A percentile compares a stretch with the other conserved stretches of the same genome.
Evolutionary conservation across 2,888 invertebrate genomes (phyloP).

Genomic region (Trachelus tabidus): DNA sequence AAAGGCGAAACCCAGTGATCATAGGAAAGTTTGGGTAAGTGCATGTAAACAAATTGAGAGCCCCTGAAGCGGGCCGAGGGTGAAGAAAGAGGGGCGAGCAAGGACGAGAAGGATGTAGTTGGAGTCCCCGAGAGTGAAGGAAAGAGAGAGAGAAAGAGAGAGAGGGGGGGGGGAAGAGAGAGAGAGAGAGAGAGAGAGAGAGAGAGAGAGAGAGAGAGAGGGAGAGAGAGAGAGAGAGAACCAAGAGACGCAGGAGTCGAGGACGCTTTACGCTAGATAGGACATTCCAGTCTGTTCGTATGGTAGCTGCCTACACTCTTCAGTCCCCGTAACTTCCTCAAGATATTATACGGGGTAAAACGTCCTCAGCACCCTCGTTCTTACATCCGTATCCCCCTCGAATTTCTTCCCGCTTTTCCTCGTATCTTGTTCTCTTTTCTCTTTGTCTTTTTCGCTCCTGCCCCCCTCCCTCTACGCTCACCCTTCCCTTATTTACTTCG

Average conservation of each 20-base stretch:
- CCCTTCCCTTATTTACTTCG: neutral
- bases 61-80: slow-evolving; percentile 20
- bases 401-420: neutral
- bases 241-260: slow-evolving; percentile 15
- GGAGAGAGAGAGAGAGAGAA: slow-evolving; percentile 14
- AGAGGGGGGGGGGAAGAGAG: slow-evolving; percentile 5
- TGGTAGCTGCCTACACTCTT: neutral
- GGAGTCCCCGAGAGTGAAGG: slow-evolving; percentile 18
- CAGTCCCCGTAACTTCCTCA: neutral
- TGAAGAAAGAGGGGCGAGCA: slow-evolving; percentile 15
- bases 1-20: neutral
- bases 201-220: slow-evolving; percentile 14
- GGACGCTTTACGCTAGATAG: slow-evolving; percentile 33
- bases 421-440: neutral
- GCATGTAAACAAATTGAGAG: slow-evolving; percentile 47
- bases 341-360: too few relatives aligned
- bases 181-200: slow-evolving; percentile 9
- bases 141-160: slow-evolving; percentile 11
- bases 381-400: neutral
- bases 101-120: slow-evolving; percentile 11
- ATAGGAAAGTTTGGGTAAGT: neutral
- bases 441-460: neutral
- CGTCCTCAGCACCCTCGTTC: neutral
- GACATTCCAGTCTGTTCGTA: neutral
- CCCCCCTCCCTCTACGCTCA: too few relatives aligned